phyloP scores from a whole-genome alignment of 2,888 invertebrate genomes.

The Vesta saturnalis region DNA sequence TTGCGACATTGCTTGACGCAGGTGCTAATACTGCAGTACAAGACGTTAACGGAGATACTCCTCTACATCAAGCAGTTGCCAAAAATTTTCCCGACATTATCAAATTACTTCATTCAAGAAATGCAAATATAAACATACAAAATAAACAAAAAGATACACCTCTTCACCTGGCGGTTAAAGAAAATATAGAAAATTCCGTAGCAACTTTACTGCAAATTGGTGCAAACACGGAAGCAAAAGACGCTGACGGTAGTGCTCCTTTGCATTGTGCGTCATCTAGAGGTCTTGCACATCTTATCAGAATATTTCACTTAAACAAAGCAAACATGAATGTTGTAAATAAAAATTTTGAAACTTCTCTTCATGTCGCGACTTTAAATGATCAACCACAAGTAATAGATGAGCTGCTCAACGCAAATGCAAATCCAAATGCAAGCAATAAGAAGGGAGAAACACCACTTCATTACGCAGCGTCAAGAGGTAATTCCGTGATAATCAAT shows the following conservation, averaged over 20 bases:
- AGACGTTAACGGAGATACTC: background rate
- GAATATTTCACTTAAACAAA: background rate
- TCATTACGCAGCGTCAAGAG: no score
- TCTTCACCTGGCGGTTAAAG: background rate
- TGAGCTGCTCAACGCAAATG: background rate
- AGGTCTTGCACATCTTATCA: background rate
- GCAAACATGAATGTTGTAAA: background rate
- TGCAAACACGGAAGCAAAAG: background rate
- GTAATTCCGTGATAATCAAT: no score
- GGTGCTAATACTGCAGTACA: background rate
- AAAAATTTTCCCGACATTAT: background rate
- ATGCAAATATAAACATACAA: background rate
- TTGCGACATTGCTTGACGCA: background rate
- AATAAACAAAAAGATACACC: background rate
- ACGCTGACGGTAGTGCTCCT: background rate
- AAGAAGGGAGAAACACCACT: background rate
- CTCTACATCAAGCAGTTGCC: background rate
- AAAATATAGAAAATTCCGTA: background rate
- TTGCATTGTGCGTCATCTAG: background rate
- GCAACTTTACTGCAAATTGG: background rate
- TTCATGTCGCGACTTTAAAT: background rate
- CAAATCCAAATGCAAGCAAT: background rate
- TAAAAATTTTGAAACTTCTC: background rate
- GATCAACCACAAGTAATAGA: background rate
- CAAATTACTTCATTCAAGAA: background rate